These are phyloP conservation scores for Anodontia alba DNA, from an alignment of 2,888 invertebrate genomes.

Conservation along the genomic window DNA sequence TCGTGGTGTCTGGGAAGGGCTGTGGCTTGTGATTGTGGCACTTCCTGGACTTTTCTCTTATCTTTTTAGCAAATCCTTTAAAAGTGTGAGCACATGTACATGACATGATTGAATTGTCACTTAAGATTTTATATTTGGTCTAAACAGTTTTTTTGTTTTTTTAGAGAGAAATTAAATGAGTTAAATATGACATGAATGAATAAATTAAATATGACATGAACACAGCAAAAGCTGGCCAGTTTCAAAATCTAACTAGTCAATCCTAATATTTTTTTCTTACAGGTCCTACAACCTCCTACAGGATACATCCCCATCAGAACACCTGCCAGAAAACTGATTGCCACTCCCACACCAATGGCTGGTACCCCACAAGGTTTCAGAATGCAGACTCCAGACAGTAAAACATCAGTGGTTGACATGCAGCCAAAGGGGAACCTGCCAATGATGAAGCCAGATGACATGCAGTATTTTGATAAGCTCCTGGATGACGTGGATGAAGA, in stretches of 20 bases:
- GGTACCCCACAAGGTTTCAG: slow-evolving; percentile 84
- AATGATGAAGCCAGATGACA: slow-evolving; percentile 99
- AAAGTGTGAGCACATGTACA: too few relatives aligned
- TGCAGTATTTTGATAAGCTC: slow-evolving; percentile 99
- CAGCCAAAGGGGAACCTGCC: slow-evolving; percentile 98
- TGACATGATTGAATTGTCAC: too few relatives aligned
- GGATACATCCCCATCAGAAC: slow-evolving; percentile 98
- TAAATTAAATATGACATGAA: too few relatives aligned
- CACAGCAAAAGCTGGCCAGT: too few relatives aligned
- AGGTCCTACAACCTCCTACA: slow-evolving; percentile 94
- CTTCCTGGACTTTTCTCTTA: too few relatives aligned
- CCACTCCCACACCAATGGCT: slow-evolving; percentile 97
- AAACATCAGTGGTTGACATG: slow-evolving; percentile 92
- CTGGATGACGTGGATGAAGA: slow-evolving; percentile 99
- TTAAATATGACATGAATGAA: too few relatives aligned
- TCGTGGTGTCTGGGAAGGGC: too few relatives aligned
- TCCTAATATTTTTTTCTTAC: slow-evolving; percentile 4
- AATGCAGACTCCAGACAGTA: slow-evolving; percentile 85
- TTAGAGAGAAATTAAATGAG: neutral
- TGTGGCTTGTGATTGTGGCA: too few relatives aligned
- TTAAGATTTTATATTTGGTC: too few relatives aligned
- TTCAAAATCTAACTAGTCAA: too few relatives aligned
- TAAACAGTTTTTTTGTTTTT: slow-evolving; percentile 1
- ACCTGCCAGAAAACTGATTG: slow-evolving; percentile 98
- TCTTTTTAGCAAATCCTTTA: too few relatives aligned